phyloP scores from a whole-genome alignment of 2,888 invertebrate species.

The Druceiella hillmani region DNA sequence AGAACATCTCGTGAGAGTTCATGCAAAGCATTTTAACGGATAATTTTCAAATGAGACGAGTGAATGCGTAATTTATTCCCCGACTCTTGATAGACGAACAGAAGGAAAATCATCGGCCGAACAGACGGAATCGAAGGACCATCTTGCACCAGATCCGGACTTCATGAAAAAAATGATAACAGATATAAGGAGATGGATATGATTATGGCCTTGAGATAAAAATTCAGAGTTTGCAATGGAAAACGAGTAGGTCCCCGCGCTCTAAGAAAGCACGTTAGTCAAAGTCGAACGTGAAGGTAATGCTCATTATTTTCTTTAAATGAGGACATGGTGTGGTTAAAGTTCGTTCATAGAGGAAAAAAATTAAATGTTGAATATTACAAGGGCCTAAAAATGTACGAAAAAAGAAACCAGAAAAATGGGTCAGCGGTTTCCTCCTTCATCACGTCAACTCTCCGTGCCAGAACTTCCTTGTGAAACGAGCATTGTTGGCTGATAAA shows the following conservation, averaged over 20 bases:
- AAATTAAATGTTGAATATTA: background rate
- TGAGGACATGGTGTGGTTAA: background rate
- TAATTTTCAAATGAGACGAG: background rate
- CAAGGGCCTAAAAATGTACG: background rate
- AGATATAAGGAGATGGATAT: too few relatives aligned
- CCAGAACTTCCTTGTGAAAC: background rate
- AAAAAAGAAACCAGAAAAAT: background rate
- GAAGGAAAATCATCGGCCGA: background rate
- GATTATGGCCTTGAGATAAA: too few relatives aligned
- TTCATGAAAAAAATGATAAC: too few relatives aligned
- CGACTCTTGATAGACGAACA: background rate
- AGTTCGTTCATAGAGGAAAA: background rate
- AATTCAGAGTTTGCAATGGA: background rate
- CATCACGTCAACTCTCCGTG: background rate
- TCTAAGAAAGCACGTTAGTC: background rate
- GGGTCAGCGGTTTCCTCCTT: background rate
- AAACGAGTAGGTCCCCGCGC: background rate
- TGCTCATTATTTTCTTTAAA: background rate
- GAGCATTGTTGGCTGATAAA: background rate
- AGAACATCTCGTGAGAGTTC: background rate
- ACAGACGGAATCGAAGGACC: background rate
- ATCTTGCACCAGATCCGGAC: too few relatives aligned
- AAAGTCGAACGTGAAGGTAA: slow-evolving; percentile 1
- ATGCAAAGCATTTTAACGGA: too few relatives aligned
- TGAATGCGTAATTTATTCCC: background rate